phyloP scores from a whole-genome alignment of 2,888 invertebrate genomes.

The Synanthedon andrenaeformis region DNA sequence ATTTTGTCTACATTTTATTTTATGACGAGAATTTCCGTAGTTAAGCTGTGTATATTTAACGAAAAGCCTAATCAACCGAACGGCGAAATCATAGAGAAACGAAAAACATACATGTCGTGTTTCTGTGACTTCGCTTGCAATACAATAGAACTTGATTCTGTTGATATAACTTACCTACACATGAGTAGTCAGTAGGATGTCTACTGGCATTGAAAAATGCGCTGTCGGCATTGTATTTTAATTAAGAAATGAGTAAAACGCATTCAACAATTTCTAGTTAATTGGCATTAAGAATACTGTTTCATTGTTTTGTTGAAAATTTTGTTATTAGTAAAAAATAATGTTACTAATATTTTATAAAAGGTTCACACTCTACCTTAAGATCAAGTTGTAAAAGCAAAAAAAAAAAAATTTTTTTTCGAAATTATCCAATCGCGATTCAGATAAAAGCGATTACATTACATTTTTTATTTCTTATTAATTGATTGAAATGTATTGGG shows the following conservation, averaged over 20 bases:
- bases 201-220: slow-evolving; percentile 30
- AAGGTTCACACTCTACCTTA: not conserved
- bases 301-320: slow-evolving; percentile 27
- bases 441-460: slow-evolving; percentile 52
- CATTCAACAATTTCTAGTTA: slow-evolving; percentile 30
- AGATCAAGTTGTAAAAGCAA: not conserved
- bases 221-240: slow-evolving; percentile 43
- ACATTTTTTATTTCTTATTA: slow-evolving; percentile 57
- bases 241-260: slow-evolving; percentile 46
- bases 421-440: not conserved
- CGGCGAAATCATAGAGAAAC: slow-evolving; percentile 15
- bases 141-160: slow-evolving; percentile 61
- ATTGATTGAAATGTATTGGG: slow-evolving; percentile 11
- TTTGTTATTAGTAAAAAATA: slow-evolving; percentile 41
- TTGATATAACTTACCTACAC: slow-evolving; percentile 23
- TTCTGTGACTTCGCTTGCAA: slow-evolving; percentile 31
- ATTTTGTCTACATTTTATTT: slow-evolving; percentile 61
- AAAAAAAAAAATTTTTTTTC: not conserved
- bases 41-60: slow-evolving; percentile 63
- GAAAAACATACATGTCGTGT: slow-evolving; percentile 6
- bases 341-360: slow-evolving; percentile 20
- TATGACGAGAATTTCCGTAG: slow-evolving; percentile 56
- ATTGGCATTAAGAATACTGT: slow-evolving; percentile 38
- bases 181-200: slow-evolving; percentile 17
- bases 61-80: slow-evolving; percentile 48